Conservation (phyloP, 2,113 vertebrate genomes). For the Ovis aries region DNA sequence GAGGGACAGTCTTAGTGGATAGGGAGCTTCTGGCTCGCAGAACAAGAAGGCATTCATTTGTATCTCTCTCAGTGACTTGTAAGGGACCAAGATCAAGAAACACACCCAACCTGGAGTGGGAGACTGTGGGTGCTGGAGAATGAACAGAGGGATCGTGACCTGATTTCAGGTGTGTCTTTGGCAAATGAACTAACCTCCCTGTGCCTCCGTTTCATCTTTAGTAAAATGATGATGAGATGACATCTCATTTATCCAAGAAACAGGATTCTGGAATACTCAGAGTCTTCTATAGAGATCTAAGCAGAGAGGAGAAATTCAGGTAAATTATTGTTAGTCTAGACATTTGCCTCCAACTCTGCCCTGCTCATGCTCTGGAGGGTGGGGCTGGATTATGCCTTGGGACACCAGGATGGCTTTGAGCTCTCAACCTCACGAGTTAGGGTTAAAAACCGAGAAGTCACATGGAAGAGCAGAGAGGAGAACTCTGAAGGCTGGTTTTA, state of each 20-base stretch:
- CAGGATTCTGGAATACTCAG: background rate
- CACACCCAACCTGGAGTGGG: background rate
- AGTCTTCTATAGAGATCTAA: background rate
- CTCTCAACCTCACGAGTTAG: background rate
- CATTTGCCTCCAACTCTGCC: background rate
- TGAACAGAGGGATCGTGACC: rapidly evolving
- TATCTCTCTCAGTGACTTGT: background rate
- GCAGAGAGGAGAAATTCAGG: background rate
- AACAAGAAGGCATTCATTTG: background rate
- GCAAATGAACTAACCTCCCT: background rate
- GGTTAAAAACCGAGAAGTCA: background rate
- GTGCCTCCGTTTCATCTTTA: background rate
- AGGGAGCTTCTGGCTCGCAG: background rate
- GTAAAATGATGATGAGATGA: background rate
- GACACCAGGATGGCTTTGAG: background rate
- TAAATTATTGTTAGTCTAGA: background rate
- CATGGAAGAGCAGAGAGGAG: background rate
- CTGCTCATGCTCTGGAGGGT: background rate
- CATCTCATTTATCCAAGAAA: background rate
- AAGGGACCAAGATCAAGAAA: background rate
- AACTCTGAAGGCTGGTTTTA: background rate
- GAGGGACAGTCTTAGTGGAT: background rate
- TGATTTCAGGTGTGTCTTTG: background rate
- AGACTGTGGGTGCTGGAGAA: rapidly evolving
- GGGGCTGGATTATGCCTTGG: background rate